Base-by-base conservation (phyloP, 2,113 vertebrate genomes). In the Orthochromis indermauri region DNA sequence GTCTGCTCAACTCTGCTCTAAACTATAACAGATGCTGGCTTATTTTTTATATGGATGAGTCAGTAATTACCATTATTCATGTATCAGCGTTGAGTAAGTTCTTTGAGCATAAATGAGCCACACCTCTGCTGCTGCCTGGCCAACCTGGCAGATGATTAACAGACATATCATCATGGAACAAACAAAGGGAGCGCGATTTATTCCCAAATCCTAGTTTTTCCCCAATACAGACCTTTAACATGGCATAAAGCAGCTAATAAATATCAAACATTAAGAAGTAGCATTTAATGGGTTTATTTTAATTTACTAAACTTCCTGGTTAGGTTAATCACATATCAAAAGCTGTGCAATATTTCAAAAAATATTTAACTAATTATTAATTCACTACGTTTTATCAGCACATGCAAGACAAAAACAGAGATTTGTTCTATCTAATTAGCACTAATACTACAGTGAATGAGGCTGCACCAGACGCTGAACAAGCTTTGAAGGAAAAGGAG, bases 131-230 rank as follows among this genome's bases (percentile, higher is more conserved):
- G 66, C 49, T n/a, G 8, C 19, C 63, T 63, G 40, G 57, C 26
- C 63, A 87, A n/a, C 42, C 47, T 81, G 17, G 82, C 19, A 35
- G 54, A 89, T 89, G 45, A 91, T 92, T 87, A 90, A 86, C 82
- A 87, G 59, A 78, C 31, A 79, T 55, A 42, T 51, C 28, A 82
- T 49, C 33, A 78, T 10, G 19, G 5, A 21, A 19, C 17, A 53
- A 21, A 19, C 17, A 53, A 86, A 85, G 12, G 31, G 31, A 81
- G 6, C 2, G 4, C 9, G 3, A 42, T 85, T 87, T 82, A 89
- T 37, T 54, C 51, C 16, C 6, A 71, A 71, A 71, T 59, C 19
- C 19, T 17, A 24, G 11, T 87, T 61, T 51, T 8, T 16, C 5
- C 14, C 14, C 14, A 13, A 13, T 63, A 14, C 45, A 13, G 8